Evolutionary conservation across 1,140 invertebrate species (phyloP).

Genomic region (Diprion similis): DNA sequence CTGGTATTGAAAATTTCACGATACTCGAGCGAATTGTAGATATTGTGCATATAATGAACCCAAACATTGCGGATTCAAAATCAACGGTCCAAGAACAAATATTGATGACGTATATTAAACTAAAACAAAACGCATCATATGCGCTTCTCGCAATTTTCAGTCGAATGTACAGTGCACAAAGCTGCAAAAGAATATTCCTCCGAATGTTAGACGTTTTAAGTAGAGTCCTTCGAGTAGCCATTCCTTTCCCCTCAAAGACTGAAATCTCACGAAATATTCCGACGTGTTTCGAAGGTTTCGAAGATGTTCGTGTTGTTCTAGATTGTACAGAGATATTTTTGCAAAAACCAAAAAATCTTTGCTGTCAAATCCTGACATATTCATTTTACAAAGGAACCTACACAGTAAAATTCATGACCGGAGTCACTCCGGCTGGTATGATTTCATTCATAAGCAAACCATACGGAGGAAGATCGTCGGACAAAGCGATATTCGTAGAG

Average conservation of each 20-base stretch:
- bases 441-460: slow-evolving; percentile 39
- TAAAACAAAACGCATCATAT: too few relatives aligned
- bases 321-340: slow-evolving; percentile 37
- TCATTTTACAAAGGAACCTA: slow-evolving; percentile 39
- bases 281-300: slow-evolving; percentile 31
- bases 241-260: slow-evolving; percentile 24
- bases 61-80: too few relatives aligned
- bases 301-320: slow-evolving; percentile 29
- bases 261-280: slow-evolving; percentile 30
- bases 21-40: too few relatives aligned
- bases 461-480: slow-evolving; percentile 38
- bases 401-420: slow-evolving; percentile 40
- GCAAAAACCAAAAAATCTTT: slow-evolving; percentile 16
- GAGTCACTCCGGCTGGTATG: slow-evolving; percentile 33
- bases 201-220: neutral
- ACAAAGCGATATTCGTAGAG: slow-evolving; percentile 39
- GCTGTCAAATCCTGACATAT: slow-evolving; percentile 28
- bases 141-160: too few relatives aligned
- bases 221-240: neutral
- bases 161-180: neutral
- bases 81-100: too few relatives aligned
- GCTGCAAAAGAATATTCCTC: neutral
- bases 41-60: too few relatives aligned
- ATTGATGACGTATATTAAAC: too few relatives aligned
- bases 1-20: too few relatives aligned